Conservation (phyloP, 2,888 invertebrate genomes). For the Lasioglossum pauxillum region DNA sequence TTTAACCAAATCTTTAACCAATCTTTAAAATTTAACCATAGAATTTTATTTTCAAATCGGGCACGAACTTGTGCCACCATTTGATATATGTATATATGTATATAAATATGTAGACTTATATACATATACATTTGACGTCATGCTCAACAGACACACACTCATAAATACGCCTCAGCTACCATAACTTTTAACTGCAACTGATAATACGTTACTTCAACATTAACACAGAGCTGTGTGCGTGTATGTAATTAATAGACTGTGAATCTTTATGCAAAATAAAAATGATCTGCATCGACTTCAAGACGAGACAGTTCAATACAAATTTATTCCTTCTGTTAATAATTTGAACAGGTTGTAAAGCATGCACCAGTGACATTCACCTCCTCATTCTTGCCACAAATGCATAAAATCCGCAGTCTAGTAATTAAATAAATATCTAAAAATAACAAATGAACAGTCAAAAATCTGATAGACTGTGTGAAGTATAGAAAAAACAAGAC, state of each 20-base stretch:
- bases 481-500: constrained; percentile 16
- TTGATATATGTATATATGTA: neutral
- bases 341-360: neutral
- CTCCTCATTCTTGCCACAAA: neutral
- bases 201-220: constrained; percentile 24
- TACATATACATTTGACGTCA: constrained; percentile 47
- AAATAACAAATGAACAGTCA: constrained; percentile 4
- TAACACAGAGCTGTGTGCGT: neutral
- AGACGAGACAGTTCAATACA: neutral
- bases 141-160: constrained; percentile 29
- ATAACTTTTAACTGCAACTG: constrained; percentile 38
- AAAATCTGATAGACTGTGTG: constrained; percentile 16
- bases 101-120: constrained; percentile 1
- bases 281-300: neutral
- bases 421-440: constrained; percentile 13
- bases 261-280: neutral
- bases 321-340: neutral
- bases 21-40: too few species aligned
- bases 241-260: neutral
- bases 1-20: too few species aligned
- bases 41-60: too few species aligned
- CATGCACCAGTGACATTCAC: neutral
- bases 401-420: neutral
- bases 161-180: constrained; percentile 33
- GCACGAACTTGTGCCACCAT: too few species aligned